Evolutionary conservation across 92 coral and sea anemone species (phyloP), one percentile per base, ranked within the genome.

Genomic region (Zoanthus sociatus): DNA sequence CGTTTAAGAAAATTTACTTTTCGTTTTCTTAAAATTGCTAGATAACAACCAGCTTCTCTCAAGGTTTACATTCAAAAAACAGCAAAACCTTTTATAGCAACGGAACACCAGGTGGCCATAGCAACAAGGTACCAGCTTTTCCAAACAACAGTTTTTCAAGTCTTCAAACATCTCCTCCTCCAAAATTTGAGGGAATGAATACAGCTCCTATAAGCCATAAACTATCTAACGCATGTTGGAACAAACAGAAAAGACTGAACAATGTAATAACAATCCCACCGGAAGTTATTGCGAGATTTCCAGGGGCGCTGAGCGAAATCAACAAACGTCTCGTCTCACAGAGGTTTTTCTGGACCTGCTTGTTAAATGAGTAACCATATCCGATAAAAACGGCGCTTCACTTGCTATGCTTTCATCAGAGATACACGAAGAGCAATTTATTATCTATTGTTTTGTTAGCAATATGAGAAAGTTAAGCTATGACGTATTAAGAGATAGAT

Each of bases 291-390:
- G 85, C 75, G 1, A 66, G 85, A 44, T 46, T 81, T 45, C 85
- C 85, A 1, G 46, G 31, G n/a, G 85, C 85, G 6, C 46, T 81
- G 20, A 73, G 74, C 21, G 85, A 81, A 73, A 81, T 81, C 17
- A 81, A 81, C 75, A 81, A 66, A 47, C 85, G 85, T 42, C 73
- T 81, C 58, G 54, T 63, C 74, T 66, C 85, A 21, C 85, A 81
- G 75, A 64, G 85, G 20, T 81, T 26, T 63, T n/a, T 81, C 53
- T 81, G 85, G 85, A 82, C 55, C 85, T 73, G 54, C 30, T 90
- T 90, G 17, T 81, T 61, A 21, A 81, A 66, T 13, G 85, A 81
- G 50, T 66, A 32, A 81, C 14, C 21, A 6, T 16, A 63, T 58
- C n/a, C 13, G 30, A 20, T 1, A 63, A 63, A 63, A 16, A 60